Conservation (phyloP, 2,113 vertebrate species). For the Ginglymostoma cirratum region DNA sequence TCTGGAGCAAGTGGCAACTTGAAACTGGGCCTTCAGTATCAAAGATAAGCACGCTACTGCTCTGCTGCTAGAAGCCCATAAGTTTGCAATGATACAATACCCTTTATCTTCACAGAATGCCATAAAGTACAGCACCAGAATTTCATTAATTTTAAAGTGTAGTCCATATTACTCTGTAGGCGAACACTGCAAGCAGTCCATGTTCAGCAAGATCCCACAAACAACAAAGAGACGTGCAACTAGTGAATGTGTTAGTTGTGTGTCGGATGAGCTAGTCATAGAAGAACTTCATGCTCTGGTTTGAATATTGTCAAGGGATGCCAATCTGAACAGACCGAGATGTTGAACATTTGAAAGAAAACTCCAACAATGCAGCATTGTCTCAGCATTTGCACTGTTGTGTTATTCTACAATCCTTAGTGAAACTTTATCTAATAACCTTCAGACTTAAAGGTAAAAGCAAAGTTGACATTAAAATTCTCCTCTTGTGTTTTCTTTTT, state of each 20-base stretch:
- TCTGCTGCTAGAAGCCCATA: too few species aligned
- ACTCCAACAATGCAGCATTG: neutral
- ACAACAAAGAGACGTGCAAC: neutral
- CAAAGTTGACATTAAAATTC: neutral
- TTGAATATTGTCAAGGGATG: neutral
- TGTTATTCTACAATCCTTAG: neutral
- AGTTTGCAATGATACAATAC: neutral
- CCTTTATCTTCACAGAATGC: neutral
- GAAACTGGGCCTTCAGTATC: too few species aligned
- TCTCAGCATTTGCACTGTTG: neutral
- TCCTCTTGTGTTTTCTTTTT: neutral
- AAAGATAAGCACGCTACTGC: too few species aligned
- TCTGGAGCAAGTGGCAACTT: too few species aligned
- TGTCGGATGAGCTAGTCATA: neutral
- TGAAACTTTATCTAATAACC: neutral
- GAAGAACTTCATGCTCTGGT: neutral
- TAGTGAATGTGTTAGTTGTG: too few species aligned
- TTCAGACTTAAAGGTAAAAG: neutral
- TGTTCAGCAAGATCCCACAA: too few species aligned
- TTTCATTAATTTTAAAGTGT: neutral
- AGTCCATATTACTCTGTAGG: neutral
- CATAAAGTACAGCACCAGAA: neutral
- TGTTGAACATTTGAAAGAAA: neutral
- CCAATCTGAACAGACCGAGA: neutral
- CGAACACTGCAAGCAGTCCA: neutral